Evolutionary conservation across 2,797 vertebrate genomes (phyloP), one percentile per base, ranked within the genome.

Genomic region (Tiaroga cobitis): DNA sequence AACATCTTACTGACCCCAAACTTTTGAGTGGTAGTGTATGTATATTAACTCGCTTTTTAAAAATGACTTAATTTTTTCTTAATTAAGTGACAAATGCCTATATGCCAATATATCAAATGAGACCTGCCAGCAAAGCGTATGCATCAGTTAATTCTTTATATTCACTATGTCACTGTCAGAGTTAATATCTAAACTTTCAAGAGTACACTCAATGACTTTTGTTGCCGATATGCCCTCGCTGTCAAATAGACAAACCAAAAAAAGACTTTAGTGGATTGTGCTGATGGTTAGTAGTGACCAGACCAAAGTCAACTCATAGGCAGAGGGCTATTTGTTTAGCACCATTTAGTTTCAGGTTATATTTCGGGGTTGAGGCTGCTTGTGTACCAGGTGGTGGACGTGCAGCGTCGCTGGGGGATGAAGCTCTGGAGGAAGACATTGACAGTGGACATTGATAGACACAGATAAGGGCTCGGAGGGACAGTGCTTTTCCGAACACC

Each of bases 321-420:
- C 81, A 70, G 85, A 86, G 43, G 85, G 80, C 92, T 93, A 87
- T 92, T 89, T 84, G 82, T 83, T 83, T 76, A 76, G 56, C 34
- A 87, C 41, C 74, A 39, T 83, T 85, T 83, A 67, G 86, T 86
- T 86, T 86, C 59, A 87, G 83, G 73, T 92, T 91, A 70, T 90
- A 46, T 88, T 88, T 90, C 87, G 74, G 85, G 39, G 51, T 34
- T 41, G 74, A 9, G 32, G n/a, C 51, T 70, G 91, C 77, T 82
- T 78, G 91, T 93, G 95, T 94, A 95, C 94, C 94, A 96, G 95
- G 94, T 96, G 95, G 93, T 76, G 88, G 87, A 84, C 82, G n/a
- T 29, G 82, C 61, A 92, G 94, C 94, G 87, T 93, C 89, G 91
- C 95, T 92, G 87, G 89, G 85, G 94, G 94, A 93, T 87, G 49